Evolutionary conservation across 2,113 vertebrate genomes (phyloP), one percentile per base, ranked within the genome.

Genomic region (Oenanthe melanoleuca): DNA sequence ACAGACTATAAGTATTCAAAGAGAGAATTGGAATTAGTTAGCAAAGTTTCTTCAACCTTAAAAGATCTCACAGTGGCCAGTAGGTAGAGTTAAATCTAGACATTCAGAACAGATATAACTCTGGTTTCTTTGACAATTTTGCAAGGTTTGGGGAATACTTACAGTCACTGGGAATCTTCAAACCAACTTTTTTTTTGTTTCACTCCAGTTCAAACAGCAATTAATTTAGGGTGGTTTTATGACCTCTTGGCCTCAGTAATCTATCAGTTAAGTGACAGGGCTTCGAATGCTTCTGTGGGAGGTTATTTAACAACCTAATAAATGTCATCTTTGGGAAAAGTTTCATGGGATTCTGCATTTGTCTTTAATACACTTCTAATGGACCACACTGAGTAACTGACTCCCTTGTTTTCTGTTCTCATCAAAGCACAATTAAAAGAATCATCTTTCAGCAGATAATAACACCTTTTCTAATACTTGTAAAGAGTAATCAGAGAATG

Each of bases 381-480:
- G 61, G 61, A 42, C 50, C 31, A 55, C 71, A 63, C 13, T 61
- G 63, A 92, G 37, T 53, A 92, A 93, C 44, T 18, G 15, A 81
- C 75, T 67, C 38, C n/a, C 53, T 84, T 89, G 49, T 71, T 93
- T 92, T 88, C 57, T 89, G 11, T 55, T 92, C 80, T 55, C 78
- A 81, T 53, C 73, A 74, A 89, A 91, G 40, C 38, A 80, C 52
- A 90, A 67, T 90, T 93, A 80, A 90, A 95, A 71, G 91, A 91
- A 95, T 72, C 18, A 84, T 67, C 65, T 71, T 79, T 79, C 53
- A 87, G 40, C 45, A 88, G 38, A 78, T 92, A 92, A 92, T 84
- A 92, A 91, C 38, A 74, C 65, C 53, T 93, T 95, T 88, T 61
- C 37, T 74, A 89, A 91, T 22, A 81, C n/a, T 53, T 80, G 47